Percentiles rank a stretch among this genome's conserved stretches.
Evolutionary conservation across 2,113 vertebrate species (phyloP).

Genomic region (Oryzias javanicus): DNA sequence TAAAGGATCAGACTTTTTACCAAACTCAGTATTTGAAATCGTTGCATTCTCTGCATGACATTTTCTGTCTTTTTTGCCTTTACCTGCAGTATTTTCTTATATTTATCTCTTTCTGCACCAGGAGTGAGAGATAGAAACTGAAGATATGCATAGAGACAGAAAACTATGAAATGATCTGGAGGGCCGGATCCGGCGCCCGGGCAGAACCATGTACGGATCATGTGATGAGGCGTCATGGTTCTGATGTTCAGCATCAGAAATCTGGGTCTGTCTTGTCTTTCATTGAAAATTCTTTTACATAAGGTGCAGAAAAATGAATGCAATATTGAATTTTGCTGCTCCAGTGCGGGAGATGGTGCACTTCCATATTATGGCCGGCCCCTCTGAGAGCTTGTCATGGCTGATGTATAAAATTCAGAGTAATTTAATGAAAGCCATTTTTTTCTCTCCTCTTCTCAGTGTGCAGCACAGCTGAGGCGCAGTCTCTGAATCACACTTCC

Average conservation of each 20-base stretch:
- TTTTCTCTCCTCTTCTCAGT: constrained; percentile 9
- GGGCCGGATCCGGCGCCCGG: too few relatives aligned
- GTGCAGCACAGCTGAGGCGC: constrained; percentile 30
- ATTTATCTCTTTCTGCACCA: too few relatives aligned
- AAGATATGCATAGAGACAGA: too few relatives aligned
- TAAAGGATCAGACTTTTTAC: too few relatives aligned
- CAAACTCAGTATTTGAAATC: too few relatives aligned
- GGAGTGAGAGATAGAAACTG: too few relatives aligned
- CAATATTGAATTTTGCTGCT: constrained; percentile 33
- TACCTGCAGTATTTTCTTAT: too few relatives aligned
- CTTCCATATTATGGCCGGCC: constrained; percentile 27
- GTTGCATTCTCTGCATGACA: too few relatives aligned
- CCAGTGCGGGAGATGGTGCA: constrained; percentile 13
- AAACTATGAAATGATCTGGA: too few relatives aligned
- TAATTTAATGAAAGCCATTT: constrained; percentile 67
- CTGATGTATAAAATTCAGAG: constrained; percentile 51
- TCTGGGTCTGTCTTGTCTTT: not conserved
- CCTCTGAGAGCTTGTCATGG: constrained; percentile 51
- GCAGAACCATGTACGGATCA: too few relatives aligned
- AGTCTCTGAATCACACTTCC: constrained; percentile 42
- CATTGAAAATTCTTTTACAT: constrained; percentile 31
- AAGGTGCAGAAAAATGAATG: constrained; percentile 14
- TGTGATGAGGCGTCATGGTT: not conserved
- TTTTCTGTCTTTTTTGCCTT: too few relatives aligned
- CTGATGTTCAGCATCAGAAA: constrained; percentile 7